phyloP scores from a whole-genome alignment of 2,888 invertebrate species.

The Nomada fabriciana region DNA sequence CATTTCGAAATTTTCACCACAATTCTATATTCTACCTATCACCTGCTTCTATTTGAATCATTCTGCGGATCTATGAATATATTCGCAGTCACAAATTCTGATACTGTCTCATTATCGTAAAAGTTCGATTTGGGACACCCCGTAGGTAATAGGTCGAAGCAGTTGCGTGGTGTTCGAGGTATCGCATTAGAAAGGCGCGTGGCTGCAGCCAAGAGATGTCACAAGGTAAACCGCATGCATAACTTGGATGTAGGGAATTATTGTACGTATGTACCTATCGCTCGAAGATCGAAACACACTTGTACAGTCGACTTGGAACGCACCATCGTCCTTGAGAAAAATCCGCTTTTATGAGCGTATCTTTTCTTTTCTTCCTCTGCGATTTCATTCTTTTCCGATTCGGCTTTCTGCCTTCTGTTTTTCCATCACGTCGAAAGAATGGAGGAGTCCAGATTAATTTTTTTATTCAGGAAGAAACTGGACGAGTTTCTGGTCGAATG shows the following conservation, averaged over 20 bases:
- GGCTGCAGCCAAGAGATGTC: constrained; percentile 76
- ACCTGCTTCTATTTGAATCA: background rate
- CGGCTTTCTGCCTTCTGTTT: background rate
- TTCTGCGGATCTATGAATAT: background rate
- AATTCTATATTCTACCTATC: too few species aligned
- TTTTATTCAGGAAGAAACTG: too few species aligned
- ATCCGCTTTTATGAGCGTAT: constrained; percentile 37
- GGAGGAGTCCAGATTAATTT: background rate
- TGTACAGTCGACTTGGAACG: constrained; percentile 26
- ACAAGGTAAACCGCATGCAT: constrained; percentile 82
- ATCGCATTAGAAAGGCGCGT: constrained; percentile 80
- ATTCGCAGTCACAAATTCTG: background rate
- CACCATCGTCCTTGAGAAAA: constrained; percentile 63
- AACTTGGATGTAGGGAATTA: constrained; percentile 67
- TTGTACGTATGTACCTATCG: constrained; percentile 59
- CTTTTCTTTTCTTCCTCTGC: constrained; percentile 1
- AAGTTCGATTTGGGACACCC: constrained; percentile 31
- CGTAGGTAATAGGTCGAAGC: constrained; percentile 45
- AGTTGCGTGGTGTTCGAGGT: constrained; percentile 43
- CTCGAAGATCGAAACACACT: constrained; percentile 58
- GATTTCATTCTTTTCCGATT: constrained; percentile 7
- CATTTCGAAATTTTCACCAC: too few species aligned
- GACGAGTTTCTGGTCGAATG: too few species aligned
- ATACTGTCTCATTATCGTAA: background rate
- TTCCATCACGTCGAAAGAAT: background rate